phyloP scores from a whole-genome alignment of 2,797 vertebrate species.

The Cercopithecus petaurista region DNA sequence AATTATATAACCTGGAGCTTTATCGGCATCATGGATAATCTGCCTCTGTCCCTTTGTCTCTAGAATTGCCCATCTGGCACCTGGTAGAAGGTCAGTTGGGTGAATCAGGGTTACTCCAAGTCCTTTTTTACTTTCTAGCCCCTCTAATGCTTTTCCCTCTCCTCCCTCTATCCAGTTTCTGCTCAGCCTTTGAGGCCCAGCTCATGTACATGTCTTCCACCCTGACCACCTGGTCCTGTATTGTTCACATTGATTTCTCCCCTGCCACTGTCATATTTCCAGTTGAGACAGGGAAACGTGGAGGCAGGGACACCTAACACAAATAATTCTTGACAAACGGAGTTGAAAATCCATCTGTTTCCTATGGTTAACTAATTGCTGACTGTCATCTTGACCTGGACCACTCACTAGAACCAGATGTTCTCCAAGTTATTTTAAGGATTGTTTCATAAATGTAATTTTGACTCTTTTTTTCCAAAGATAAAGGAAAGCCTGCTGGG shows the following conservation, averaged over 20 bases:
- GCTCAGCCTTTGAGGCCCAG: neutral
- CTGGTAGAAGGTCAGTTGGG: neutral
- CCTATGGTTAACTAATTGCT: conserved; percentile 59
- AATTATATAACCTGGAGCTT: neutral
- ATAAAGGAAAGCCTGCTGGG: conserved; percentile 71
- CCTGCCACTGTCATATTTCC: neutral
- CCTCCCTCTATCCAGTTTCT: neutral
- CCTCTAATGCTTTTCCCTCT: neutral
- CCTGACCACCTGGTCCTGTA: neutral
- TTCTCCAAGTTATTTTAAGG: conserved; percentile 74
- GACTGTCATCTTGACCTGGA: conserved; percentile 47
- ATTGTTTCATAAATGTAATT: conserved; percentile 71
- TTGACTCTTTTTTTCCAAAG: conserved; percentile 71
- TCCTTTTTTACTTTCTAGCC: neutral
- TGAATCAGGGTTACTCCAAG: neutral
- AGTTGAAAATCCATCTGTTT: conserved; percentile 60
- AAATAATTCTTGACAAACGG: conserved; percentile 37
- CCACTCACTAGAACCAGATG: conserved; percentile 64
- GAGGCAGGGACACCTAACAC: neutral
- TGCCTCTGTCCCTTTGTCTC: neutral
- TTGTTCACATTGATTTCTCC: neutral
- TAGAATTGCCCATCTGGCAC: neutral
- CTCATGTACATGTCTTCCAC: neutral
- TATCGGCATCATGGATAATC: neutral
- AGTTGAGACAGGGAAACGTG: neutral